A percentile compares a stretch with the other conserved stretches of the same genome.
These are phyloP conservation scores for Eumeta japonica DNA, from an alignment of 1,140 invertebrate species.

Conservation along the genomic window DNA sequence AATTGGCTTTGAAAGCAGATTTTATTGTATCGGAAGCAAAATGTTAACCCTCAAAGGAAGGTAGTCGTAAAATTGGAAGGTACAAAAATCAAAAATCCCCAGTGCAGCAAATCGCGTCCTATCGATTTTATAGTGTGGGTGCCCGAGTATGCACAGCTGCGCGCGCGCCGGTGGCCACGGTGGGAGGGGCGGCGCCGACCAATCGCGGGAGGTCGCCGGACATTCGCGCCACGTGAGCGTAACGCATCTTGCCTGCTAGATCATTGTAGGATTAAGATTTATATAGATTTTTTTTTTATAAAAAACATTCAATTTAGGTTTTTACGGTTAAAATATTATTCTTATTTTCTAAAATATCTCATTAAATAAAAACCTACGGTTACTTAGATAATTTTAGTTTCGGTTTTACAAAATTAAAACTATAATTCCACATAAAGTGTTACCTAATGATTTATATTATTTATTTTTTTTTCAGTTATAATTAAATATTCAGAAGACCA, in stretches of 20 bases:
- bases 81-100: background rate
- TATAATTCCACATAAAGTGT: conserved; percentile 6
- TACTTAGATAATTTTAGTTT: background rate
- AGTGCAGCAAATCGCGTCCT: too few species aligned
- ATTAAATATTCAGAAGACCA: too few species aligned
- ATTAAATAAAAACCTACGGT: conserved; percentile 2
- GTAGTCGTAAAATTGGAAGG: background rate
- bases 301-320: too few species aligned
- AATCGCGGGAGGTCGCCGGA: conserved; percentile 23
- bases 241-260: conserved; percentile 12
- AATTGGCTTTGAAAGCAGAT: background rate
- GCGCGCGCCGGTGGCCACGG: conserved; percentile 20
- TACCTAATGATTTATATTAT: too few species aligned
- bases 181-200: conserved; percentile 39
- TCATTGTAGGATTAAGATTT: too few species aligned
- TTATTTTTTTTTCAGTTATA: too few species aligned
- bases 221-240: conserved; percentile 20
- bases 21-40: background rate
- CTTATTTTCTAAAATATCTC: background rate
- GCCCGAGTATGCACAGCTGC: conserved; percentile 22
- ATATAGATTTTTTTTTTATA: too few species aligned
- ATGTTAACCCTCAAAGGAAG: background rate
- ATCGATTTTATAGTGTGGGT: background rate
- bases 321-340: background rate
- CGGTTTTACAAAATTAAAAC: conserved; percentile 1